Evolutionary conservation across 2,888 invertebrate species (phyloP).

Genomic region (Cecidostiba fungosa): DNA sequence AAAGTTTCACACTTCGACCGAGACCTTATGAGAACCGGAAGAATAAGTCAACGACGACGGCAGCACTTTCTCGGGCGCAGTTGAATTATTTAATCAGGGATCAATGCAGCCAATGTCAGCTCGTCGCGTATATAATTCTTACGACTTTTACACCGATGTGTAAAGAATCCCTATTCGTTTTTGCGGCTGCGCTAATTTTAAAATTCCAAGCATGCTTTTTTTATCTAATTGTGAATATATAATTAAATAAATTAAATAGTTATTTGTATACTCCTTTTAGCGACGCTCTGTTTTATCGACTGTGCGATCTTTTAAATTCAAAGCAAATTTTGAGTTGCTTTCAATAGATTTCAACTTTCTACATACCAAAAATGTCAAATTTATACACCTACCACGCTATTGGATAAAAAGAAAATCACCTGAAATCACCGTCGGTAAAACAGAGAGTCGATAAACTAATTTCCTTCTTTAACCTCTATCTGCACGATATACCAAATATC

Average conservation of each 20-base stretch:
- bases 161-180: background rate
- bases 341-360: too few species aligned
- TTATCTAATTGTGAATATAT: too few species aligned
- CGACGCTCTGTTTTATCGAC: background rate
- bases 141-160: background rate
- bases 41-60: background rate
- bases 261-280: too few species aligned
- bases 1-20: background rate
- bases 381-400: too few species aligned
- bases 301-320: background rate
- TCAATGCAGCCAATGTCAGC: constrained; percentile 58
- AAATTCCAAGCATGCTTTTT: too few species aligned
- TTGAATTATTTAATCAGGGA: constrained; percentile 61
- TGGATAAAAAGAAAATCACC: too few species aligned
- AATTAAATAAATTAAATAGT: too few species aligned
- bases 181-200: too few species aligned
- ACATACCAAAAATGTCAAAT: too few species aligned
- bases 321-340: too few species aligned
- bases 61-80: background rate
- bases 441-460: background rate
- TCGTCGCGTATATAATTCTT: background rate
- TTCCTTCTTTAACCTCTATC: background rate
- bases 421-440: background rate
- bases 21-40: constrained; percentile 40
- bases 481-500: background rate